Evolutionary conservation across 2,113 vertebrate genomes (phyloP).

Genomic region (Anas platyrhynchos): DNA sequence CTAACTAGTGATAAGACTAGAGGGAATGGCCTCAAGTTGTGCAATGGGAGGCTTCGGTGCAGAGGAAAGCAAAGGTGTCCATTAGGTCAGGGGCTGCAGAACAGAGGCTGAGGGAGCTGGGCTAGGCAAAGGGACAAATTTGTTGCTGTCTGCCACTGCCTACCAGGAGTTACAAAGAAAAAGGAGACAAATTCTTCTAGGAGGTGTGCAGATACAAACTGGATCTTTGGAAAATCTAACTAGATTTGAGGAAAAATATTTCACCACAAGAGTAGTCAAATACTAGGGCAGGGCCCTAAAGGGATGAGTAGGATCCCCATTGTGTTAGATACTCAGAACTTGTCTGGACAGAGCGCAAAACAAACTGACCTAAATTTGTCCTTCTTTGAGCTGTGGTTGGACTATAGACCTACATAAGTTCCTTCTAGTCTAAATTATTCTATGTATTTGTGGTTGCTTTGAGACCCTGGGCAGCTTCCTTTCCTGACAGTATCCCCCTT

Average conservation of each 20-base stretch:
- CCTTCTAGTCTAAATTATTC: neutral
- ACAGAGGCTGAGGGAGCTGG: neutral
- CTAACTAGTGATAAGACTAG: too few relatives aligned
- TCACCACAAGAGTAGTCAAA: neutral
- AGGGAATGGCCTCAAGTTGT: too few relatives aligned
- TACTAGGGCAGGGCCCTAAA: neutral
- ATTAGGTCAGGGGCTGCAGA: neutral
- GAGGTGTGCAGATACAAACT: neutral
- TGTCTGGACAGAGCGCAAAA: neutral
- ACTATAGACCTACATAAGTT: neutral
- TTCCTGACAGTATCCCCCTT: neutral
- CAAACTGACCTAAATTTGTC: neutral
- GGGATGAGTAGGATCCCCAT: neutral
- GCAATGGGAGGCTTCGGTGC: too few relatives aligned
- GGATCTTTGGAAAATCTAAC: neutral
- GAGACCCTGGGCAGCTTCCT: neutral
- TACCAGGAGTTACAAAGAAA: neutral
- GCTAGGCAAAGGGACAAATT: neutral
- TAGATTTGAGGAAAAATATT: neutral
- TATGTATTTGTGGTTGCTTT: neutral
- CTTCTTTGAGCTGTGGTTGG: neutral
- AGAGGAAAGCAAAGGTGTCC: rapidly evolving
- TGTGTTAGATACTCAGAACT: neutral
- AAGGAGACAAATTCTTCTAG: neutral
- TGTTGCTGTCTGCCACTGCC: neutral